Conservation (phyloP, 2,888 invertebrate species). For the Chalcosyrphus nemorum region DNA sequence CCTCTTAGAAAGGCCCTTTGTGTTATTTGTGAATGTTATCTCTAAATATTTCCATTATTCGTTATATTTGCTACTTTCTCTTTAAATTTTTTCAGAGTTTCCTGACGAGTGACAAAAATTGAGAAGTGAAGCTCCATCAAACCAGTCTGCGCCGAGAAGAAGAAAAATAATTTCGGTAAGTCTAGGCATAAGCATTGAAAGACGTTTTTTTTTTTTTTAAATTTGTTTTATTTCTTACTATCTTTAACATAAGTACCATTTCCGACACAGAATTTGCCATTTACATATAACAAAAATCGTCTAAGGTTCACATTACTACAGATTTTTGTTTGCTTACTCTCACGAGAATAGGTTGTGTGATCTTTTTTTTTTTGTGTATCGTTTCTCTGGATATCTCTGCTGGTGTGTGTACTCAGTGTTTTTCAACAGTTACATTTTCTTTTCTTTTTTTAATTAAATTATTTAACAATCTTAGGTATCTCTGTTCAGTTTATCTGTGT, state of each 20-base stretch:
- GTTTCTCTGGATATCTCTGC: conserved; percentile 25
- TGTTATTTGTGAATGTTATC: too few species aligned
- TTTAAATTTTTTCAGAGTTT: background rate
- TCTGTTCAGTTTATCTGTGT: conserved; percentile 35
- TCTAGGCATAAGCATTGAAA: too few species aligned
- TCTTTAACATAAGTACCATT: conserved; percentile 65
- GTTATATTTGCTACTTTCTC: too few species aligned
- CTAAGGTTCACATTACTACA: conserved; percentile 58
- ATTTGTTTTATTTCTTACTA: conserved; percentile 62
- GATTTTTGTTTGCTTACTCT: conserved; percentile 12
- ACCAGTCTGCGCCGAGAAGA: background rate
- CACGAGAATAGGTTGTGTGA: conserved; percentile 9
- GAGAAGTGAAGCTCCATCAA: background rate
- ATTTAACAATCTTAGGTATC: conserved; percentile 57
- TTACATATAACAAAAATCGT: conserved; percentile 64
- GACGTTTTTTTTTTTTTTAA: conserved; percentile 14
- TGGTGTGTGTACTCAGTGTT: conserved; percentile 21
- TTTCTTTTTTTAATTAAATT: conserved; percentile 43
- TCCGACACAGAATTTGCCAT: conserved; percentile 53
- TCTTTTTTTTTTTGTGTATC: conserved; percentile 32
- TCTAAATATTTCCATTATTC: too few species aligned
- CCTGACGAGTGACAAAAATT: background rate
- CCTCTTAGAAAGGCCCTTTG: too few species aligned
- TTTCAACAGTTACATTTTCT: conserved; percentile 15
- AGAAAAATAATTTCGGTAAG: background rate